Base-by-base conservation (phyloP, 1,140 invertebrate genomes). In the Neuroterus valhalla region DNA sequence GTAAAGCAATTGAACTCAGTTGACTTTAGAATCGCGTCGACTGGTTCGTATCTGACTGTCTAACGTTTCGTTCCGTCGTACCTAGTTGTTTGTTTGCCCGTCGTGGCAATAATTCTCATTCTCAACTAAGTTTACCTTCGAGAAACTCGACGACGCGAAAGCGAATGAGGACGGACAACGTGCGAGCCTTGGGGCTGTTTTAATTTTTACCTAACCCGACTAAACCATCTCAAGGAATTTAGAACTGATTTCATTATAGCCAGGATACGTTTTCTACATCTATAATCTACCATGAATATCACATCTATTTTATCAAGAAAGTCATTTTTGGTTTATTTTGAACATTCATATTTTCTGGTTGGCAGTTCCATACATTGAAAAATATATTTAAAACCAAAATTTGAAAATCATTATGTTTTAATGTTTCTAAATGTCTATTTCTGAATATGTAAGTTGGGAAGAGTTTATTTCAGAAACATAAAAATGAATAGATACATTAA, bases 1-100 rank as follows among this genome's bases (percentile, higher is more conserved):
- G 77, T 78, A 79, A 81, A 78, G 78, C 78, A 83, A 83, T 83
- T 83, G 79, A 83, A 83, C 81, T 81, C 78, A 78, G 81, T 83
- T 83, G 81, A 83, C 81, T 81, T 70, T 72, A 83, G 78, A 83
- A 83, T 81, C 81, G 74, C 74, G 75, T 71, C n/a, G 48, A 31
- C 72, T 72, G 75, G 71, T 77, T 70, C 55, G 76, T 68, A 74
- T 73, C 17, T 48, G 50, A 15, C 8, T 62, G 55, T 71, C 31
- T 48, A 44, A 45, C 50, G 70, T 45, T 46, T 46, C 38, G 26
- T 26, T 52, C 67, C 17, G 43, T 38, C 44, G 26, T 74, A 69
- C 50, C 50, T 62, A 62, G 26, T 69, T 69, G 72, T 66, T 69
- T 69, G 72, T 66, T 74, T 68, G 38, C 44, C 31, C 43, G 66